Conservation (phyloP, 2,797 vertebrate species). For the Myripristis murdjan region DNA sequence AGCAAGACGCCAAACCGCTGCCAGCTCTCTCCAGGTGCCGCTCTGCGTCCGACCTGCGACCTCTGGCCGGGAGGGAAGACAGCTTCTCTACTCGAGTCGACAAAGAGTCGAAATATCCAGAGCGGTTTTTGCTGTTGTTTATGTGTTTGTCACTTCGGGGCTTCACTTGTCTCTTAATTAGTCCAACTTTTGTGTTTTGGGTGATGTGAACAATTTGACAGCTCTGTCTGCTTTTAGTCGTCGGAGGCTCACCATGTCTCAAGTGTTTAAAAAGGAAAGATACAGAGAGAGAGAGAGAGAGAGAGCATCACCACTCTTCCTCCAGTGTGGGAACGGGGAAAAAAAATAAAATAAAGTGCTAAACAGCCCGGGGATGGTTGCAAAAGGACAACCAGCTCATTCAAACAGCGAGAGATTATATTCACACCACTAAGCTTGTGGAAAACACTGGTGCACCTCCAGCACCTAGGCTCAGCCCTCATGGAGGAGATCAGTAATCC, state of each 20-base stretch:
- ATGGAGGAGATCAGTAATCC: neutral
- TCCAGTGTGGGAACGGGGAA: constrained; percentile 10
- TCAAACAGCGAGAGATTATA: neutral
- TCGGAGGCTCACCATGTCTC: neutral
- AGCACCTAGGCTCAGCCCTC: neutral
- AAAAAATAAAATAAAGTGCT: too few relatives aligned
- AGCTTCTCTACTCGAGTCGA: too few relatives aligned
- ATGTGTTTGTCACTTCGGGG: neutral
- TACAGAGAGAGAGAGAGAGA: neutral
- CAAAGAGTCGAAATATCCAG: too few relatives aligned
- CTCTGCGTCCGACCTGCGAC: too few relatives aligned
- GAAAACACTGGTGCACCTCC: neutral
- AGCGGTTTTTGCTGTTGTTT: neutral
- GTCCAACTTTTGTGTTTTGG: constrained; percentile 40
- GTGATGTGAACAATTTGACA: constrained; percentile 48
- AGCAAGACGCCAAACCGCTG: too few relatives aligned
- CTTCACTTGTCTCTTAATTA: constrained; percentile 14
- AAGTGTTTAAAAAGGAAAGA: too few relatives aligned
- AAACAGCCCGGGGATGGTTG: too few relatives aligned
- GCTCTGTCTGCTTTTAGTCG: constrained; percentile 45
- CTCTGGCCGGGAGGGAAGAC: too few relatives aligned
- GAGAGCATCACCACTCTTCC: constrained; percentile 35
- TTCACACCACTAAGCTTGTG: neutral
- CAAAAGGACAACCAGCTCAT: neutral
- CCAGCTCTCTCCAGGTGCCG: too few relatives aligned